Percentiles rank a stretch among this genome's conserved stretches.
Conservation (phyloP, 2,888 invertebrate genomes). For the Phaonia tiefii region DNA sequence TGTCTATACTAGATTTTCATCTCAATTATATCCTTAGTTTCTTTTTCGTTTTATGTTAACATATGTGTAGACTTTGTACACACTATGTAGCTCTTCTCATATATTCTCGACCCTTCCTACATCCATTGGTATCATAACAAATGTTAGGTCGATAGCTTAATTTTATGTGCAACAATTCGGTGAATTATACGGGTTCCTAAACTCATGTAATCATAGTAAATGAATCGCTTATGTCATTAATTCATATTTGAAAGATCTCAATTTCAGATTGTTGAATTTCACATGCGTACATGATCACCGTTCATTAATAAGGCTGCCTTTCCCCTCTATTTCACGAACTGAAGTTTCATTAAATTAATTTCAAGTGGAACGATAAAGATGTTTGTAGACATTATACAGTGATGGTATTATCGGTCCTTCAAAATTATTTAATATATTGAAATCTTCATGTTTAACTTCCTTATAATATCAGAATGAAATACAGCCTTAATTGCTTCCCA, state of each 20-base stretch:
- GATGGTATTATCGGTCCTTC: no score
- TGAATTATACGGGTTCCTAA: slow-evolving; percentile 44
- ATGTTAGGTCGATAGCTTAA: no score
- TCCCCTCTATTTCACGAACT: not conserved
- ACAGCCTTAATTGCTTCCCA: no score
- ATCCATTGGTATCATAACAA: no score
- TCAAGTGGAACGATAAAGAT: not conserved
- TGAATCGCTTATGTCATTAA: slow-evolving; percentile 13
- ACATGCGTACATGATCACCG: slow-evolving; percentile 11
- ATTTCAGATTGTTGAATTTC: slow-evolving; percentile 9
- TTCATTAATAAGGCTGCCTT: slow-evolving; percentile 35
- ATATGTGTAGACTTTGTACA: slow-evolving; percentile 11
- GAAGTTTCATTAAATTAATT: slow-evolving; percentile 5
- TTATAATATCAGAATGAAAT: no score
- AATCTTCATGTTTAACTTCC: not conserved
- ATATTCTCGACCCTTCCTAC: no score
- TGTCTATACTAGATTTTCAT: slow-evolving; percentile 59
- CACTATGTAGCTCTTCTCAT: slow-evolving; percentile 2
- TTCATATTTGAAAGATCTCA: slow-evolving; percentile 30
- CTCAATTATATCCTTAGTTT: slow-evolving; percentile 52
- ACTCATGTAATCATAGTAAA: not conserved
- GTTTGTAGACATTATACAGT: no score
- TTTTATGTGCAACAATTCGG: no score
- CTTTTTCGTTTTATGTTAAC: slow-evolving; percentile 31
- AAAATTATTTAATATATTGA: no score